Conservation (phyloP, 1,140 invertebrate genomes). For the Papilio glaucus region DNA sequence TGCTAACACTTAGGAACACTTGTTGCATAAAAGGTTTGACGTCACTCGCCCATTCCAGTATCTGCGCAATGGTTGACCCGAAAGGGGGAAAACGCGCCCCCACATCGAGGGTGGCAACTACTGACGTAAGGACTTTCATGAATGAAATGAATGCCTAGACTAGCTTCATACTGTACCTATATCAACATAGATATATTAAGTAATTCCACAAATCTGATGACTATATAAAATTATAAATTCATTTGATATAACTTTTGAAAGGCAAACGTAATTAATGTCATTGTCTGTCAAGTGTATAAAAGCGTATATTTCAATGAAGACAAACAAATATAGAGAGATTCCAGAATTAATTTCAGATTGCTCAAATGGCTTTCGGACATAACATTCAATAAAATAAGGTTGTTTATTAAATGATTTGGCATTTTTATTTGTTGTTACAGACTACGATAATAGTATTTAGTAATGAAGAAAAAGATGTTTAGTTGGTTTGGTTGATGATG, state of each 20-base stretch:
- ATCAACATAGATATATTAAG: slow-evolving; percentile 1
- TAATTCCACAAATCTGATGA: not conserved
- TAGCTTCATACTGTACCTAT: slow-evolving; percentile 41
- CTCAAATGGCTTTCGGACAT: not conserved
- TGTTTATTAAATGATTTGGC: too few relatives aligned
- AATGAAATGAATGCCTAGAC: slow-evolving; percentile 64
- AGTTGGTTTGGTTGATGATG: not conserved
- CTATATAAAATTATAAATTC: too few relatives aligned
- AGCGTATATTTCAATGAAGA: not conserved
- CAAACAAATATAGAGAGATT: not conserved
- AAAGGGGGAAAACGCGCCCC: slow-evolving; percentile 57
- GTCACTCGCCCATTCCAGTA: slow-evolving; percentile 63
- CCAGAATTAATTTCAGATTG: not conserved
- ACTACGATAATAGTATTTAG: not conserved
- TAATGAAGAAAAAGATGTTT: not conserved
- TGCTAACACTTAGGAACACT: slow-evolving; percentile 70
- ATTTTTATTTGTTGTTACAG: too few relatives aligned
- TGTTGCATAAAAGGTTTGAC: slow-evolving; percentile 77
- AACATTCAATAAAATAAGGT: too few relatives aligned
- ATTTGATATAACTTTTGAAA: not conserved
- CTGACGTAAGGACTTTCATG: slow-evolving; percentile 77
- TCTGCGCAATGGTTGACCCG: slow-evolving; percentile 41
- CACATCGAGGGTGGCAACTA: slow-evolving; percentile 50
- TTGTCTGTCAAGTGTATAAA: not conserved
- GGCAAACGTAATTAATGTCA: not conserved